Base-by-base conservation (phyloP, 1,140 invertebrate species). In the Lerema accius region DNA sequence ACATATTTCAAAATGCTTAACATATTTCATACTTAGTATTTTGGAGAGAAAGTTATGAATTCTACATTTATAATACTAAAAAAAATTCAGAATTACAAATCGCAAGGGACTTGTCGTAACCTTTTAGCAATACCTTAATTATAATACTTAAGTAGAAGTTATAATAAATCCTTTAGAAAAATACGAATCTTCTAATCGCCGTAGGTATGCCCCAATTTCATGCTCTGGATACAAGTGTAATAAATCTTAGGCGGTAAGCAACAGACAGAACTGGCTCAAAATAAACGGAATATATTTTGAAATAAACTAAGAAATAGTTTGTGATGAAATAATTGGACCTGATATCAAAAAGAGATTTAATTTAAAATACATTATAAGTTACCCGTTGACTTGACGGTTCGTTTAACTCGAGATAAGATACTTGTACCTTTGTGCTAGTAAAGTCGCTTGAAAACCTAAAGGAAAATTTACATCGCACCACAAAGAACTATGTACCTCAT, bases 141-240 rank as follows among this genome's bases (percentile, higher is more conserved):
- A 23, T 14, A n/a, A 16, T 45, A 17, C 15, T 10, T n/a, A 45
- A 4, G 14, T 14, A 32, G 35, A 37, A 37, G 35, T 28, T 37
- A 13, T 23, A 37, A 6, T 39, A 53, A 53, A 37, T n/a, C 16
- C 13, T 17, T 37, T 43, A 10, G 13, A 1, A 42, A 17, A 55
- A 42, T 42, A 26, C 23, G 37, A 43, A 56, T 56, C 19, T 17
- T n/a, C 11, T 37, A n/a, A 69, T 55, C 48, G 56, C 43, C 65
- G 68, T 59, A 69, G 71, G 75, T 64, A 66, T n/a, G n/a, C n/a
- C n/a, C 71, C 67, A 71, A 49, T 73, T 75, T 65, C 63, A 43
- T 62, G 62, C 55, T 43, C 58, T 45, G 69, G 73, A 78, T 75
- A 65, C 69, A 73, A 73, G 76, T 73, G 51, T 69, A 74, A 77